A percentile compares a stretch with the other conserved stretches of the same genome.
Evolutionary conservation across 2,888 invertebrate genomes (phyloP).

Genomic region (Embidobia sp.): DNA sequence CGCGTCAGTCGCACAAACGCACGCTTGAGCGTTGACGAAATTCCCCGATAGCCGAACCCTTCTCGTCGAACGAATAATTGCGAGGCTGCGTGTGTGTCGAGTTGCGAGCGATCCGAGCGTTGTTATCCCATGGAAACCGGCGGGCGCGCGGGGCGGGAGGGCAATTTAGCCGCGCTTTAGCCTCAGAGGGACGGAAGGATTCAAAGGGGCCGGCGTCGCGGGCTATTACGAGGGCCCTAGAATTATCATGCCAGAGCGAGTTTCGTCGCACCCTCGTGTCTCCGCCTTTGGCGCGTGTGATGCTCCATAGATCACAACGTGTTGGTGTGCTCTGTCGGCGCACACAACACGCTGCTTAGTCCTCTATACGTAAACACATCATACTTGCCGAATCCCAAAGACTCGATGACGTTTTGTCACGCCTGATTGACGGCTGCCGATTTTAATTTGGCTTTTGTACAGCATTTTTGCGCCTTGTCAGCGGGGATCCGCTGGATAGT

Average conservation of each 20-base stretch:
- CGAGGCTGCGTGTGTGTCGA: constrained; percentile 51
- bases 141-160: neutral
- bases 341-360: constrained; percentile 20
- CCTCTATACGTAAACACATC: neutral
- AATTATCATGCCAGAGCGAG: constrained; percentile 63
- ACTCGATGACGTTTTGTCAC: constrained; percentile 20
- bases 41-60: constrained; percentile 39
- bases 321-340: constrained; percentile 33
- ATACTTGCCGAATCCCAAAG: constrained; percentile 12
- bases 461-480: neutral
- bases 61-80: constrained; percentile 57
- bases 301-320: constrained; percentile 28
- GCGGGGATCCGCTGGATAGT: no score
- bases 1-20: constrained; percentile 31
- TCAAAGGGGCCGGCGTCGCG: constrained; percentile 62
- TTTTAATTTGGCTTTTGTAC: constrained; percentile 18
- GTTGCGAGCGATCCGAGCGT: constrained; percentile 52
- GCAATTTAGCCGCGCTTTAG: constrained; percentile 57
- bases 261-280: constrained; percentile 49
- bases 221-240: constrained; percentile 62
- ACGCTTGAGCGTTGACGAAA: constrained; percentile 46
- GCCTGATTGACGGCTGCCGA: neutral
- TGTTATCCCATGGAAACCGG: constrained; percentile 32
- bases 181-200: constrained; percentile 52
- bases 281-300: constrained; percentile 6